phyloP scores from a whole-genome alignment of 2,113 vertebrate species.

The Sarotherodon lohbergeri region DNA sequence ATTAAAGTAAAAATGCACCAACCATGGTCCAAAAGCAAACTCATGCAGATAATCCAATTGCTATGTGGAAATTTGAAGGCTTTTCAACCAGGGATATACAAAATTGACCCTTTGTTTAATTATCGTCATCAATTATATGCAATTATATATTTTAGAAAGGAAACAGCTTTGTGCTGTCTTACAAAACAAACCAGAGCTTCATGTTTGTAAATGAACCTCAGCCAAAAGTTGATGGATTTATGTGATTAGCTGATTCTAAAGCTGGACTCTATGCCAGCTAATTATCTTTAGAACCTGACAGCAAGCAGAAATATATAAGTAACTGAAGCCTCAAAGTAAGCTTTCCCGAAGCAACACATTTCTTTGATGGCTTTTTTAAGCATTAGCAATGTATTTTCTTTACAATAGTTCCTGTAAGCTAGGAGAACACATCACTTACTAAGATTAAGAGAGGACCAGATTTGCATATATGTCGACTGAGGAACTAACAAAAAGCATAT shows the following conservation, averaged over 20 bases:
- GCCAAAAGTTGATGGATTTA: neutral
- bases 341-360: neutral
- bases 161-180: neutral
- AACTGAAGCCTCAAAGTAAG: neutral
- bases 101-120: neutral
- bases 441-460: neutral
- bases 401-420: neutral
- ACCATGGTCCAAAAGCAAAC: neutral
- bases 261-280: neutral
- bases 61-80: neutral
- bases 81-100: neutral
- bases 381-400: neutral
- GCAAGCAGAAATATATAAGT: neutral
- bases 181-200: neutral
- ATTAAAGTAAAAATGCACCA: neutral
- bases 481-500: neutral
- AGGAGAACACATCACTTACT: neutral
- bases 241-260: neutral
- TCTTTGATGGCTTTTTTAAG: neutral
- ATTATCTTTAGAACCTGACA: neutral
- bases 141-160: neutral
- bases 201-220: neutral
- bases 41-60: neutral
- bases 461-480: neutral
- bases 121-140: neutral